phyloP scores from a whole-genome alignment of 2,797 vertebrate species.

The Myripristis murdjan region DNA sequence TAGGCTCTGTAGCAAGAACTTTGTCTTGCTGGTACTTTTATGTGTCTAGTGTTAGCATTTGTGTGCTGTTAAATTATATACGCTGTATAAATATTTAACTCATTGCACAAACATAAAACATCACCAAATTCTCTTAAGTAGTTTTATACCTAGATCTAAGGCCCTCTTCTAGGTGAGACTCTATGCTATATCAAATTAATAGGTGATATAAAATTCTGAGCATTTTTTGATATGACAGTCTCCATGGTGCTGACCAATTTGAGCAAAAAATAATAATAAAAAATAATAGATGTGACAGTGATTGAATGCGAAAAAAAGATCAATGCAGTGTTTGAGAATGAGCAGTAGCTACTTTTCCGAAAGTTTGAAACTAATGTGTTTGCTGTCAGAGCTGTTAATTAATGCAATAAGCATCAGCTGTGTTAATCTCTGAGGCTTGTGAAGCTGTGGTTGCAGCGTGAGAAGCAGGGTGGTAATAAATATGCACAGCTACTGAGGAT shows the following conservation, averaged over 20 bases:
- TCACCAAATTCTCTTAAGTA: background rate
- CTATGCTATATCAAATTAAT: too few relatives aligned
- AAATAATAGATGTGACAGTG: background rate
- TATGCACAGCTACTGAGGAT: slow-evolving; percentile 37
- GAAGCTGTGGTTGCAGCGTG: slow-evolving; percentile 26
- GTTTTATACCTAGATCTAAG: too few relatives aligned
- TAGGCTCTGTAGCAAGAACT: slow-evolving; percentile 31
- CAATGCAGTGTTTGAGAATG: background rate
- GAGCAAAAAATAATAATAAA: too few relatives aligned
- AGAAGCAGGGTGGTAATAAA: slow-evolving; percentile 42
- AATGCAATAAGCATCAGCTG: slow-evolving; percentile 3
- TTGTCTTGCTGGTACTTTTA: slow-evolving; percentile 10
- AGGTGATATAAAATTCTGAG: too few relatives aligned
- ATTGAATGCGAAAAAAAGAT: slow-evolving; percentile 1
- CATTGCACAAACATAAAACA: background rate
- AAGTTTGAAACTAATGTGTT: slow-evolving; percentile 19
- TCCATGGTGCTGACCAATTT: too few relatives aligned
- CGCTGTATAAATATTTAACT: slow-evolving; percentile 1
- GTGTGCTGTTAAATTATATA: slow-evolving; percentile 13
- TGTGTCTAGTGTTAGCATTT: slow-evolving; percentile 18
- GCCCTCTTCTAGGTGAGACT: too few relatives aligned
- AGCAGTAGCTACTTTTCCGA: slow-evolving; percentile 3
- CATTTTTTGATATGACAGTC: too few relatives aligned
- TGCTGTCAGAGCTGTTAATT: slow-evolving; percentile 30
- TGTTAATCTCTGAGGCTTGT: slow-evolving; percentile 7